A percentile compares a stretch with the other conserved stretches of the same genome.
Conservation (phyloP, 2,888 invertebrate genomes). For the Luffia ferchaultella region DNA sequence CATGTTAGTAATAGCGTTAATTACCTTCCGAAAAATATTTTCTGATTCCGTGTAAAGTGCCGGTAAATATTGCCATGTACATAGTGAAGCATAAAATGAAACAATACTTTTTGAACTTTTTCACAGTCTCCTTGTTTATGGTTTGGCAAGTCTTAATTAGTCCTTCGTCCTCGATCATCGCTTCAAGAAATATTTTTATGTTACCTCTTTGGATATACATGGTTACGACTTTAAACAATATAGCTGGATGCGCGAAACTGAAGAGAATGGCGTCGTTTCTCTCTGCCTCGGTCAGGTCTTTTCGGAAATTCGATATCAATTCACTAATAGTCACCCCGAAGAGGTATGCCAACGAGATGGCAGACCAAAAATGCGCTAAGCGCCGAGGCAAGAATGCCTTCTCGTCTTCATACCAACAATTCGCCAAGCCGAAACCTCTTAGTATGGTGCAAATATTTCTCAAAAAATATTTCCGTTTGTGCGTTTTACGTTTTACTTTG, state of each 20-base stretch:
- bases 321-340: conserved; percentile 23
- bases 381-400: conserved; percentile 12
- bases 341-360: conserved; percentile 24
- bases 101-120: conserved; percentile 20
- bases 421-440: conserved; percentile 23
- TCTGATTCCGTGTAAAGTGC: conserved; percentile 22
- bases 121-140: conserved; percentile 25
- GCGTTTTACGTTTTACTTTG: background rate
- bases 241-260: conserved; percentile 25
- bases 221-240: conserved; percentile 25
- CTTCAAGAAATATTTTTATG: conserved; percentile 24
- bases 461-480: background rate
- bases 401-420: conserved; percentile 29
- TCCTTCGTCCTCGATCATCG: conserved; percentile 27
- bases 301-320: conserved; percentile 21
- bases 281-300: conserved; percentile 28
- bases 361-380: conserved; percentile 23
- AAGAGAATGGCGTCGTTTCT: conserved; percentile 28
- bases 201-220: conserved; percentile 23
- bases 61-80: conserved; percentile 19
- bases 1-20: too few relatives aligned
- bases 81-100: conserved; percentile 14
- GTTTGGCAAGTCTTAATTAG: conserved; percentile 16
- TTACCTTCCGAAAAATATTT: conserved; percentile 27
- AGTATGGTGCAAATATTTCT: background rate